Conservation (phyloP, 2,113 vertebrate genomes). For the Pagrus major region DNA sequence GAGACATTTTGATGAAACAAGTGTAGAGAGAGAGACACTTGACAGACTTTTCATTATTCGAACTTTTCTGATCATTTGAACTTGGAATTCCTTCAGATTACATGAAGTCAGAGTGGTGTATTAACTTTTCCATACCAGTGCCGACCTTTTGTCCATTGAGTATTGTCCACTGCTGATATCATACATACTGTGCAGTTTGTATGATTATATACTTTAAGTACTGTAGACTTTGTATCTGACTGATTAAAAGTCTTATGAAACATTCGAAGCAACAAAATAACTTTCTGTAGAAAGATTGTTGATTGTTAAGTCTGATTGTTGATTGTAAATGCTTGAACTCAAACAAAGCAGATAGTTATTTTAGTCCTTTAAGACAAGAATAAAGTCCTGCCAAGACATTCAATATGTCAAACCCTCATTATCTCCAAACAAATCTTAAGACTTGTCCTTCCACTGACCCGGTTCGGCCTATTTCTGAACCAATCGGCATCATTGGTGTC, state of each 20-base stretch:
- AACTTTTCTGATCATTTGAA: constrained; percentile 15
- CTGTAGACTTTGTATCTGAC: neutral
- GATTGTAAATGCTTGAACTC: too few species aligned
- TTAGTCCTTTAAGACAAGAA: neutral
- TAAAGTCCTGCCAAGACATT: neutral
- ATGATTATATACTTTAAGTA: neutral
- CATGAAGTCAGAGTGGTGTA: neutral
- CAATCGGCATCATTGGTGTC: constrained; percentile 39
- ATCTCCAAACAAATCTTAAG: neutral
- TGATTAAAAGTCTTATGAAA: neutral
- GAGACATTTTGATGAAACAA: constrained; percentile 22
- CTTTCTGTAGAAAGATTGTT: too few species aligned
- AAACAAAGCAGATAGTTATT: neutral
- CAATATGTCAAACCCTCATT: neutral
- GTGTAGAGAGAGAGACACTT: neutral
- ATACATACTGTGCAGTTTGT: neutral
- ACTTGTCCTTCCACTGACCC: neutral
- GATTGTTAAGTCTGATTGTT: too few species aligned
- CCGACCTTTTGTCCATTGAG: neutral
- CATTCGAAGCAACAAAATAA: too few species aligned
- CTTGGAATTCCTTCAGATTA: neutral
- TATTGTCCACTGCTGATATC: neutral
- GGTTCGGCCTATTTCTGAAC: constrained; percentile 32
- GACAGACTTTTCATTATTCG: constrained; percentile 3
- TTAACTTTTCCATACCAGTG: neutral